Conservation (phyloP, 2,113 vertebrate genomes). For the Peromyscus leucopus region DNA sequence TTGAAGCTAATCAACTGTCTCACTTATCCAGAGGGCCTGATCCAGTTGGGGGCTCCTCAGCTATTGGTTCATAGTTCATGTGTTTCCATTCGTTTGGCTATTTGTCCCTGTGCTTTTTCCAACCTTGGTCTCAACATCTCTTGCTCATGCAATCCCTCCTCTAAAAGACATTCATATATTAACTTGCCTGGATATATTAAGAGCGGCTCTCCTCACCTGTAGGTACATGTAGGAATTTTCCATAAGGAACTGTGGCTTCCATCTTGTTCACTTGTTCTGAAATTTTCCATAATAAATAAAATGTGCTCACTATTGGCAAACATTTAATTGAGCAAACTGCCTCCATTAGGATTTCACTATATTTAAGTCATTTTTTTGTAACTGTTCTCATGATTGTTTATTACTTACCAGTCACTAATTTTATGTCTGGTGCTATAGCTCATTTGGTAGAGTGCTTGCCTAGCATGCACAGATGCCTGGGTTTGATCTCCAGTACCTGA, state of each 20-base stretch:
- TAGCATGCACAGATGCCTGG: background rate
- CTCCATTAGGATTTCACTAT: background rate
- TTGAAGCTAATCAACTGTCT: too few relatives aligned
- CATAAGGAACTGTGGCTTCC: background rate
- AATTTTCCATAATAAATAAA: background rate
- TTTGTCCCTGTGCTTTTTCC: too few relatives aligned
- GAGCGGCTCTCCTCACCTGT: background rate
- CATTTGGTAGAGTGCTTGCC: background rate
- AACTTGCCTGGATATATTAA: background rate
- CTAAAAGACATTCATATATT: background rate
- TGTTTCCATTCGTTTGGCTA: too few relatives aligned
- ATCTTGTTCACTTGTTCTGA: background rate
- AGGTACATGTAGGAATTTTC: background rate
- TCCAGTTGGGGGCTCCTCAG: too few relatives aligned
- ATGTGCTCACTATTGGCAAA: background rate
- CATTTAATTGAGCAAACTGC: background rate
- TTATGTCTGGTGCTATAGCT: background rate
- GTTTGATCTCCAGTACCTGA: background rate
- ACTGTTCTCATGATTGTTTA: background rate
- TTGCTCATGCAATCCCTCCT: too few relatives aligned
- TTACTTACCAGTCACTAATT: background rate
- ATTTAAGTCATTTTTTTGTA: conserved; percentile 21
- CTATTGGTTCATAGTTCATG: too few relatives aligned
- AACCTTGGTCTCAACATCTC: too few relatives aligned
- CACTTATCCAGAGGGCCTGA: too few relatives aligned